phyloP scores from a whole-genome alignment of 2,113 vertebrate genomes.

The Equus przewalskii region DNA sequence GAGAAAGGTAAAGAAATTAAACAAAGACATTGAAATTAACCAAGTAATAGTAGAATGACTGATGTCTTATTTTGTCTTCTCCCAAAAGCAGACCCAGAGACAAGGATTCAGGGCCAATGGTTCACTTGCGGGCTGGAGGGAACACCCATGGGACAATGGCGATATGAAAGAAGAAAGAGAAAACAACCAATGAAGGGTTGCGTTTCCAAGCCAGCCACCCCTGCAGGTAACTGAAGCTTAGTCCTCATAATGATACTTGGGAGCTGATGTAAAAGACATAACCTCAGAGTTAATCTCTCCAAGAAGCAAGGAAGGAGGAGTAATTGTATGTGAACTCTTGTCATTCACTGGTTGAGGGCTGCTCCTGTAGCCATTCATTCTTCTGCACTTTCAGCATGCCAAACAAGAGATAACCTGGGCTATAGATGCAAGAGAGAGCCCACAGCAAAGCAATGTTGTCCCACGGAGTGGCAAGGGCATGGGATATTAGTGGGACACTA shows the following conservation, averaged over 20 bases:
- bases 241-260: not conserved
- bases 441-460: not conserved
- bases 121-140: not conserved
- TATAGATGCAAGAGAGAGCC: not conserved
- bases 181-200: not conserved
- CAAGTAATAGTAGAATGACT: not conserved
- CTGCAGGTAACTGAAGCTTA: not conserved
- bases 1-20: not conserved
- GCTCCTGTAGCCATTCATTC: not conserved
- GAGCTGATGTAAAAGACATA: not conserved
- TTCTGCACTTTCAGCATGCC: not conserved
- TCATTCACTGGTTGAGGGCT: not conserved
- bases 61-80: not conserved
- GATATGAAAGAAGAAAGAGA: not conserved
- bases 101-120: not conserved
- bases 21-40: not conserved
- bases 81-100: not conserved
- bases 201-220: not conserved
- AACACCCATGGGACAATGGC: not conserved
- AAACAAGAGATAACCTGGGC: not conserved
- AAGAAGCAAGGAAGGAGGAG: not conserved
- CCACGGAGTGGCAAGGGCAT: not conserved
- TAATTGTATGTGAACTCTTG: not conserved
- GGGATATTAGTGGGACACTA: not conserved
- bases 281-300: not conserved